These are phyloP conservation scores for Calephelis nemesis DNA, from an alignment of 1,140 invertebrate species.

Conservation along the genomic window DNA sequence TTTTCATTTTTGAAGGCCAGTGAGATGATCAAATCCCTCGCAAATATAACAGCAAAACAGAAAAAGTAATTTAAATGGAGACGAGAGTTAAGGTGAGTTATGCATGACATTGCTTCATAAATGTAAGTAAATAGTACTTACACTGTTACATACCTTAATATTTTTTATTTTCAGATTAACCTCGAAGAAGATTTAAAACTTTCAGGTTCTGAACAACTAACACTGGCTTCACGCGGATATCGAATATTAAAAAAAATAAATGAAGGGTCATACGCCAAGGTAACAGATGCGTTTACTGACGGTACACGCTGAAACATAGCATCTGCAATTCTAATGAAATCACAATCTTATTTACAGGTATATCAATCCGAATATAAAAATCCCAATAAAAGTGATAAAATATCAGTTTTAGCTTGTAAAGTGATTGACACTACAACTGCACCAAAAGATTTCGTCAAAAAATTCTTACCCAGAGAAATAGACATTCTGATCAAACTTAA, in stretches of 20 bases:
- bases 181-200: conserved; percentile 64
- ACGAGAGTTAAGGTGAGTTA: conserved; percentile 50
- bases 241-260: conserved; percentile 82
- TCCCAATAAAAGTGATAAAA: conserved; percentile 59
- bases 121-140: neutral
- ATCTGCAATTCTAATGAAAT: too few relatives aligned
- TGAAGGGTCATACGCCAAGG: conserved; percentile 84
- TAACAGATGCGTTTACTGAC: conserved; percentile 33
- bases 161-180: conserved; percentile 31
- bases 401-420: conserved; percentile 82
- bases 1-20: conserved; percentile 45
- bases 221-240: conserved; percentile 80
- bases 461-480: conserved; percentile 88
- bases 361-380: conserved; percentile 68
- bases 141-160: neutral
- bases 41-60: conserved; percentile 54
- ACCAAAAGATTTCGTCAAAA: conserved; percentile 86
- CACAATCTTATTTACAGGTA: conserved; percentile 42
- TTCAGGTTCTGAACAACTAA: conserved; percentile 79
- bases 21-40: conserved; percentile 70
- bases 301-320: too few relatives aligned
- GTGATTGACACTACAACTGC: conserved; percentile 85
- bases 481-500: conserved; percentile 85
- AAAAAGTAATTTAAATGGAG: conserved; percentile 61
- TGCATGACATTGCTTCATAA: neutral